Conservation (phyloP, 2,888 invertebrate species). For the Watsonalla cultraria region DNA sequence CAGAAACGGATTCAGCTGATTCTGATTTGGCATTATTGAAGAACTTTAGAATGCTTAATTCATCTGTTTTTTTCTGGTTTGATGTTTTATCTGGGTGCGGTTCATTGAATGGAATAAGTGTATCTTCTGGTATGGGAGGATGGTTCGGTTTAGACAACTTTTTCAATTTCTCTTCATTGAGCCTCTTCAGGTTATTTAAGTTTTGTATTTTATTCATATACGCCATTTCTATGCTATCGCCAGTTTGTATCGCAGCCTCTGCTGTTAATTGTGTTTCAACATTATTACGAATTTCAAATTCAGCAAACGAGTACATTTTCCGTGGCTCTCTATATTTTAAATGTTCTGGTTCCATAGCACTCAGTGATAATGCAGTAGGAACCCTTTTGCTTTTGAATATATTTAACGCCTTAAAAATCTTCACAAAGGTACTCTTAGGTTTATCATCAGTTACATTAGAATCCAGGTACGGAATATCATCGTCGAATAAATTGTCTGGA, state of each 20-base stretch:
- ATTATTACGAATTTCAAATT: slow-evolving; percentile 48
- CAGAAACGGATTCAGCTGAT: slow-evolving; percentile 14
- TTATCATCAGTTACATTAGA: neutral
- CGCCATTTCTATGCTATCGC: slow-evolving; percentile 46
- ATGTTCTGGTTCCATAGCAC: slow-evolving; percentile 5
- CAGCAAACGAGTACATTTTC: slow-evolving; percentile 42
- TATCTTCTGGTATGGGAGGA: slow-evolving; percentile 10
- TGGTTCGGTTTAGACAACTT: slow-evolving; percentile 11
- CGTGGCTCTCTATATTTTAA: slow-evolving; percentile 7
- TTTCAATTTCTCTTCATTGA: slow-evolving; percentile 1
- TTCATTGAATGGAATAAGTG: neutral
- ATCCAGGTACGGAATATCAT: slow-evolving; percentile 13
- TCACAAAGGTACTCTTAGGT: neutral
- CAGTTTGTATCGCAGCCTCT: slow-evolving; percentile 54
- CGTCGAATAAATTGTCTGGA: slow-evolving; percentile 26
- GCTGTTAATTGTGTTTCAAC: slow-evolving; percentile 11
- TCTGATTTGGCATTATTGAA: slow-evolving; percentile 29
- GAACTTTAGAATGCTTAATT: slow-evolving; percentile 46
- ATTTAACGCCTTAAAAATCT: slow-evolving; percentile 1
- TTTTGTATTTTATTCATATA: slow-evolving; percentile 4
- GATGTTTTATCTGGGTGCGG: neutral
- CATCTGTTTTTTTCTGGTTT: slow-evolving; percentile 20
- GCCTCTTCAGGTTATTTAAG: slow-evolving; percentile 1
- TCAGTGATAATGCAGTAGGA: neutral
- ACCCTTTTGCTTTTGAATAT: neutral